phyloP scores from a whole-genome alignment of 1,140 invertebrate species.

The Ptiloglossa arizonensis region DNA sequence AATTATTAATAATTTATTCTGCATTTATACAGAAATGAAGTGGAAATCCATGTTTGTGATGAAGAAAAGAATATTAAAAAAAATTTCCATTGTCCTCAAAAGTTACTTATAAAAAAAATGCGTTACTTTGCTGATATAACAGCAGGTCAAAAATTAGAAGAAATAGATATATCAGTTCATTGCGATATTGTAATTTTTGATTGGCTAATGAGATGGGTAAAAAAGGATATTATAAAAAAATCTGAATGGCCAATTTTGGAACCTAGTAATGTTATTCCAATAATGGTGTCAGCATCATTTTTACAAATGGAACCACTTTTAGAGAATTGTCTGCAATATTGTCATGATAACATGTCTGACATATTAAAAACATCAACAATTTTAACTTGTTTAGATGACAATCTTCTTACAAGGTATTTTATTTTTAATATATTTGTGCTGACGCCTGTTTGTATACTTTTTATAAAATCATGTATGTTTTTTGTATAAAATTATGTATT shows the following conservation, averaged over 20 bases:
- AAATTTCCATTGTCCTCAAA: slow-evolving; percentile 93
- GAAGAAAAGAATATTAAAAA: slow-evolving; percentile 93
- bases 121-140: slow-evolving; percentile 96
- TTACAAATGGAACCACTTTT: slow-evolving; percentile 95
- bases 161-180: slow-evolving; percentile 98
- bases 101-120: slow-evolving; percentile 93
- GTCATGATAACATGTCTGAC: slow-evolving; percentile 90
- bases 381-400: slow-evolving; percentile 91
- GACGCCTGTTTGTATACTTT: too few relatives aligned
- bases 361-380: slow-evolving; percentile 90
- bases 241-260: slow-evolving; percentile 89
- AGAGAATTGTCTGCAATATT: slow-evolving; percentile 90
- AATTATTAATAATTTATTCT: slow-evolving; percentile 20
- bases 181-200: slow-evolving; percentile 97
- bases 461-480: too few relatives aligned
- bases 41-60: slow-evolving; percentile 94
- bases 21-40: slow-evolving; percentile 84
- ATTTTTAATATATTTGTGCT: slow-evolving; percentile 1
- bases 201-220: slow-evolving; percentile 98
- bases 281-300: slow-evolving; percentile 96
- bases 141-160: slow-evolving; percentile 92
- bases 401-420: slow-evolving; percentile 85
- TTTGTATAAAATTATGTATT: too few relatives aligned
- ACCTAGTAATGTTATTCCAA: slow-evolving; percentile 92
- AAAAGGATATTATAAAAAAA: slow-evolving; percentile 86